A percentile compares a stretch with the other conserved stretches of the same genome.
Evolutionary conservation across 1,140 invertebrate species (phyloP).

Genomic region (Aricia agestis): DNA sequence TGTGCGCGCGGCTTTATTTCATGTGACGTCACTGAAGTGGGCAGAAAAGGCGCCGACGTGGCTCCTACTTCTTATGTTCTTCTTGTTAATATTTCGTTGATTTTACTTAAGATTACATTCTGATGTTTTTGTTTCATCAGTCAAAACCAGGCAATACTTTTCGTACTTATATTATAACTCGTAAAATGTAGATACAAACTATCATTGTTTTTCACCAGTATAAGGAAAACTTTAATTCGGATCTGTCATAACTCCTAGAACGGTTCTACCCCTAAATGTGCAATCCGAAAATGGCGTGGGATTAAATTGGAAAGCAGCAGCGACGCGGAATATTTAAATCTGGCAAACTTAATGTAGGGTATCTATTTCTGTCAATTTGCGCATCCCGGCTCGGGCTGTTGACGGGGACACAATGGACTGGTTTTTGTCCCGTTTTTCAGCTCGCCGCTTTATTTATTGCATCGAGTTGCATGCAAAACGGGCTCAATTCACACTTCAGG

Average conservation of each 20-base stretch:
- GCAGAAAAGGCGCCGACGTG: not conserved
- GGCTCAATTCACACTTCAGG: slow-evolving; percentile 33
- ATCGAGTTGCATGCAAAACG: slow-evolving; percentile 36
- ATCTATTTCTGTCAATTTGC: slow-evolving; percentile 31
- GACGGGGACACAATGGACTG: slow-evolving; percentile 35
- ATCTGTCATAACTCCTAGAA: not conserved
- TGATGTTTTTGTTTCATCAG: no score
- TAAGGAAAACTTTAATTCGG: not conserved
- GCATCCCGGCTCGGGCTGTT: slow-evolving; percentile 28
- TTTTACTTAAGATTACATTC: no score
- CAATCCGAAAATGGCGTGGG: not conserved
- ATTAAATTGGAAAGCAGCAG: slow-evolving; percentile 3
- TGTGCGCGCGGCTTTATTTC: slow-evolving; percentile 32
- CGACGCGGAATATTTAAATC: slow-evolving; percentile 10
- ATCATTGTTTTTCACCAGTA: not conserved
- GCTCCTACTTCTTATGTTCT: not conserved
- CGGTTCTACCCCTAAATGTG: not conserved
- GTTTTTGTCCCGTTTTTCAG: slow-evolving; percentile 35
- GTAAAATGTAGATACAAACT: no score
- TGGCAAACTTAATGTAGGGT: slow-evolving; percentile 17
- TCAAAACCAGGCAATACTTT: no score
- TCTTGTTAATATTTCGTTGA: not conserved
- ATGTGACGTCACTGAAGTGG: slow-evolving; percentile 18
- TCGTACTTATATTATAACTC: no score
- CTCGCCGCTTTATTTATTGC: slow-evolving; percentile 33